Evolutionary conservation across 2,888 invertebrate genomes (phyloP), one percentile per base, ranked within the genome.

Genomic region (Macropis europaea): DNA sequence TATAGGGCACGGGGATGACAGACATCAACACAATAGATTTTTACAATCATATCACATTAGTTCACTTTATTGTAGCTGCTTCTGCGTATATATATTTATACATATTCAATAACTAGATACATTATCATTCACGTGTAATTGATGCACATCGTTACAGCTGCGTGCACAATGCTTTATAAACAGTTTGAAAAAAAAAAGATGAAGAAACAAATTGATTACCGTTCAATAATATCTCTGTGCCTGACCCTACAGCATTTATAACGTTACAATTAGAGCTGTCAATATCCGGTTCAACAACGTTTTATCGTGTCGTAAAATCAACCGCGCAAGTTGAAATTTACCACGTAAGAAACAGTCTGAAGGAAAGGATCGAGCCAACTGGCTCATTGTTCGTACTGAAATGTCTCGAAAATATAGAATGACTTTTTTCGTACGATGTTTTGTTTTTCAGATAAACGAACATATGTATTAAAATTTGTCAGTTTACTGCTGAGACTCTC

Each of bases 11-110:
- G n/a, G 3, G 24, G 61, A n/a, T 53, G 4, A 38, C 9, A 15
- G 26, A 47, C 30, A 32, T 19, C 17, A 30, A 9, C 24, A 30
- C 30, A n/a, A 34, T 22, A 48, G 22, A 34, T 30, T 45, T 59
- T 53, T 60, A 59, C 42, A 63, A 70, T 77, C 38, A 54, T 73
- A 81, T 79, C 77, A 76, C 78, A 81, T 80, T 67, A 73, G 66
- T 63, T 81, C 70, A 60, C 52, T 84, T 85, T 84, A 85, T 83
- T 84, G 66, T 78, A 79, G 68, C 69, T 64, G 69, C 75, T 74
- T 73, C 68, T 72, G 79, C 77, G 71, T 82, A 83, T 81, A 76
- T 73, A 54, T 77, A 67, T 72, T 15, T 45, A 34, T 34, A 24
- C 45, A 78, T 70, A 63, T 64, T 53, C 59, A 73, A 73, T 63